Evolutionary conservation across 2,797 vertebrate species (phyloP), one percentile per base, ranked within the genome.

Genomic region (Acanthiza pusilla): DNA sequence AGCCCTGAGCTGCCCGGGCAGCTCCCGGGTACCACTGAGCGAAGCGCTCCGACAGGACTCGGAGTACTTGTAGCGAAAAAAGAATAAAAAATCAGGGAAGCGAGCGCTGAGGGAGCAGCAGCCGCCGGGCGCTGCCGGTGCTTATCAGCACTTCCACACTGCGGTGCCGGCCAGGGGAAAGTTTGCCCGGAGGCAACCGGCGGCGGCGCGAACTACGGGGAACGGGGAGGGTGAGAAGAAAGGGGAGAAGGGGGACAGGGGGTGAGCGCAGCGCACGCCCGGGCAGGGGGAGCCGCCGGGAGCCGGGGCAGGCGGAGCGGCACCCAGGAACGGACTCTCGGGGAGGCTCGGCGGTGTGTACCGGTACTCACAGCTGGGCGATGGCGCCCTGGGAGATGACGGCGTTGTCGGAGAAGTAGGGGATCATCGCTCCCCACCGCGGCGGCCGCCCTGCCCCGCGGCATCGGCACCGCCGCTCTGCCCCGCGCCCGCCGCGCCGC

Each of bases 311-410:
- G 30, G 16, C 47, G 25, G 43, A 57, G 42, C 38, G 66, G 81
- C 38, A 42, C 5, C 10, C 51, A 36, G 74, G 21, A 54, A 17
- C 50, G n/a, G 19, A 84, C 60, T 7, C 13, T 5, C 13, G n/a
- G 67, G 19, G 17, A 70, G 57, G 8, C 12, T 11, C 13, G n/a
- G 72, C 61, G 47, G 61, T 0, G 22, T 40, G 47, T 3, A 45
- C 60, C 76, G 63, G 70, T 92, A 99, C 99, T 99, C 96, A 99
- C 99, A 99, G 98, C 97, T 99, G 98, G 96, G 98, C 98, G 98
- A 99, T 99, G 94, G 99, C 97, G 96, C 98, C 98, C 85, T 98
- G 98, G 21, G 99, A 99, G 96, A 98, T 98, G 76, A 99, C 98
- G 67, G 99, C 98, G 97, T 99, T 98, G 79, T 98, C 98, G 38